Evolutionary conservation across 1,140 invertebrate genomes (phyloP).

Genomic region (Maconellicoccus hirsutus): DNA sequence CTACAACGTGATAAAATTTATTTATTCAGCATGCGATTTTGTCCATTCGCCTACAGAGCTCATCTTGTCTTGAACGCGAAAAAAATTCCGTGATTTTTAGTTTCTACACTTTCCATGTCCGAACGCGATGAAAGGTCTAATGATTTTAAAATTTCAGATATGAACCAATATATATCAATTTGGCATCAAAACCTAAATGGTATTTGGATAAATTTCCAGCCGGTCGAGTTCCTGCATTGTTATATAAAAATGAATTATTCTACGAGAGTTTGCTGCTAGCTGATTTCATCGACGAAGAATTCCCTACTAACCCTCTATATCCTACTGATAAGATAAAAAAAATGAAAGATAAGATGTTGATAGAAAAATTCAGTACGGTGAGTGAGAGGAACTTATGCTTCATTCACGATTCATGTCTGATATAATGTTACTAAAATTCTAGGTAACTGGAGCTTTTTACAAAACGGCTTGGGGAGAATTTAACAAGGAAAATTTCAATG

Average conservation of each 20-base stretch:
- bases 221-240: slow-evolving; percentile 69
- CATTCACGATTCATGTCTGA: neutral
- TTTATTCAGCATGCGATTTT: slow-evolving; percentile 80
- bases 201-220: slow-evolving; percentile 51
- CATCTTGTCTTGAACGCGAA: slow-evolving; percentile 73
- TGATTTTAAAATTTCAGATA: slow-evolving; percentile 47
- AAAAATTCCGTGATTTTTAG: slow-evolving; percentile 59
- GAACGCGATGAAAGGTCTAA: no score
- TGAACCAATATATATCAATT: slow-evolving; percentile 73
- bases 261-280: slow-evolving; percentile 70
- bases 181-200: slow-evolving; percentile 79
- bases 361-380: slow-evolving; percentile 51
- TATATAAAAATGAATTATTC: slow-evolving; percentile 49
- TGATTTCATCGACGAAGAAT: slow-evolving; percentile 76
- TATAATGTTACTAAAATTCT: no score
- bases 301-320: slow-evolving; percentile 47
- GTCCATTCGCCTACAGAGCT: slow-evolving; percentile 76
- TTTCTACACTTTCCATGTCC: no score
- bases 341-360: slow-evolving; percentile 66
- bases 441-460: slow-evolving; percentile 28
- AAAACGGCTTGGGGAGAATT: slow-evolving; percentile 26
- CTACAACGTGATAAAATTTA: slow-evolving; percentile 49
- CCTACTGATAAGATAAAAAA: slow-evolving; percentile 59
- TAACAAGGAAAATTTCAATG: slow-evolving; percentile 34
- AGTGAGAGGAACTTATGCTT: neutral